phyloP scores from a whole-genome alignment of 2,113 vertebrate genomes.

The Phainopepla nitens region DNA sequence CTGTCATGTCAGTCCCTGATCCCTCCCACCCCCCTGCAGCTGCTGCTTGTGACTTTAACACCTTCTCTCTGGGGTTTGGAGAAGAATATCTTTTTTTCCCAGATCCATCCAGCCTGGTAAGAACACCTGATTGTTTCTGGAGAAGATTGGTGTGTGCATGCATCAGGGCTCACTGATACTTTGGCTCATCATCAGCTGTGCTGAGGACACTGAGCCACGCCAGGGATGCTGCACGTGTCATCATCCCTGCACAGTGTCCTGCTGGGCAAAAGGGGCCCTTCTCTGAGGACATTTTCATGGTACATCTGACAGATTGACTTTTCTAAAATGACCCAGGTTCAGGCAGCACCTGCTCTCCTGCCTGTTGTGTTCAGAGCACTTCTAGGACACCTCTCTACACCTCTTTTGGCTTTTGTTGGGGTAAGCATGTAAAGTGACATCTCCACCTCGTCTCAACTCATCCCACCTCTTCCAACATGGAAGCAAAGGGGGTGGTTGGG shows the following conservation, averaged over 20 bases:
- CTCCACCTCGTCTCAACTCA: not conserved
- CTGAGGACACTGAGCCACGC: not conserved
- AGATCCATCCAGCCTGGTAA: not conserved
- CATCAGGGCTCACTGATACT: not conserved
- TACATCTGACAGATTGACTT: not conserved
- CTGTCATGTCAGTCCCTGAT: not conserved
- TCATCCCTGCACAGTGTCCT: not conserved
- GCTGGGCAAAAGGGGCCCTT: not conserved
- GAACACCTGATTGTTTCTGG: not conserved
- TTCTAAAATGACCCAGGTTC: not conserved
- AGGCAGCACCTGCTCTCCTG: not conserved
- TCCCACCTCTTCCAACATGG: not conserved
- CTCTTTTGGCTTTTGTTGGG: not conserved
- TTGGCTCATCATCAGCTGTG: fast-evolving
- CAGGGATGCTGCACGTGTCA: not conserved
- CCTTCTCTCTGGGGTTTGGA: not conserved
- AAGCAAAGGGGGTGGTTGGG: not conserved
- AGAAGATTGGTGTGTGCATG: not conserved
- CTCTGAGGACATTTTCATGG: not conserved
- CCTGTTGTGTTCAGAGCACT: not conserved
- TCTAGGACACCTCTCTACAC: not conserved
- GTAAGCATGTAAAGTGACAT: not conserved
- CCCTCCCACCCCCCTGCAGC: not conserved
- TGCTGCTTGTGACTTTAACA: not conserved
- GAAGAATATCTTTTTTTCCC: not conserved